Evolutionary conservation across 2,888 invertebrate species (phyloP).

Genomic region (Acheta domesticus): DNA sequence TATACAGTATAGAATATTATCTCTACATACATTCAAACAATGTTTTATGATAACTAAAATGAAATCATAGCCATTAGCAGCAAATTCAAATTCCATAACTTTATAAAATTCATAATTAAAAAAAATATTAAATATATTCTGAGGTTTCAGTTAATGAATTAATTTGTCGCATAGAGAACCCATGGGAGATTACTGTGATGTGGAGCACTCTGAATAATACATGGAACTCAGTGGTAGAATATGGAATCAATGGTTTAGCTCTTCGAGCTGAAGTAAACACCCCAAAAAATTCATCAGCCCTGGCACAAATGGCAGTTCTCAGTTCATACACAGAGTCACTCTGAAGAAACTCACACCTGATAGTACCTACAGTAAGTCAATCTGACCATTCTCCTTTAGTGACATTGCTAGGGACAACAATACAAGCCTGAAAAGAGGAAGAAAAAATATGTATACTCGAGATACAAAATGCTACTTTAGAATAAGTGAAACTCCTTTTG

Average conservation of each 20-base stretch:
- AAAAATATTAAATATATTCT: no score
- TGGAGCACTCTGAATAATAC: slow-evolving; percentile 77
- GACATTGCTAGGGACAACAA: neutral
- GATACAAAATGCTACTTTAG: no score
- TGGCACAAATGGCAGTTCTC: slow-evolving; percentile 54
- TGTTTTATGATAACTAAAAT: no score
- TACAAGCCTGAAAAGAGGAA: no score
- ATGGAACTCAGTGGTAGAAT: slow-evolving; percentile 66
- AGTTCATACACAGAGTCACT: slow-evolving; percentile 75
- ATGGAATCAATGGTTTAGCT: slow-evolving; percentile 62
- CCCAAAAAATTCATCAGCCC: slow-evolving; percentile 18
- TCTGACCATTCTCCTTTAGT: neutral
- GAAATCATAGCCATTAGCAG: no score
- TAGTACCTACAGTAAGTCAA: slow-evolving; percentile 59
- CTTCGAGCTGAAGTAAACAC: slow-evolving; percentile 46
- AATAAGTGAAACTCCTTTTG: no score
- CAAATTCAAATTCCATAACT: no score
- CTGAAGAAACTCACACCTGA: slow-evolving; percentile 59
- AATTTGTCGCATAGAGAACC: slow-evolving; percentile 51
- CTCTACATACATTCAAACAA: no score
- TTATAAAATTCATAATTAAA: no score
- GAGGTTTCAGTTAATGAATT: no score
- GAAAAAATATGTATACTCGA: no score
- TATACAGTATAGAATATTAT: no score
- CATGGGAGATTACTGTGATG: slow-evolving; percentile 70